A percentile compares a stretch with the other conserved stretches of the same genome.
These are phyloP conservation scores for Chydorus sphaericus DNA, from an alignment of 2,888 invertebrate species.

Conservation along the genomic window DNA sequence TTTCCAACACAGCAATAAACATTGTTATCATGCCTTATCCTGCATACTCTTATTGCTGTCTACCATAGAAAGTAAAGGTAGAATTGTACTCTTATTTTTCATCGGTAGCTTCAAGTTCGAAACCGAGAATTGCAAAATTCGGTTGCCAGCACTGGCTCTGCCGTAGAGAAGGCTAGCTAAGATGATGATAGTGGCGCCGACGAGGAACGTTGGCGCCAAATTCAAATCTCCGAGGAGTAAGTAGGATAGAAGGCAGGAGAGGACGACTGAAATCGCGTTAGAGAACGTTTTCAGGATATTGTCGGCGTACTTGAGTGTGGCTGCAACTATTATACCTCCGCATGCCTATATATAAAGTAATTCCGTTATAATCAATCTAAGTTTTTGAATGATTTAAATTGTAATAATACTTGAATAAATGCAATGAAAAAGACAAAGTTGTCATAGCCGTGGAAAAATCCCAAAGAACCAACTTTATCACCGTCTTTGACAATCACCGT, in stretches of 20 bases:
- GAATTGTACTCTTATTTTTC: too few species aligned
- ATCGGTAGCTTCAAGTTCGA: too few species aligned
- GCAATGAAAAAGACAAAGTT: background rate
- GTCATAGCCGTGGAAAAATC: background rate
- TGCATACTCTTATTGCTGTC: too few species aligned
- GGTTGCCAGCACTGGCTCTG: too few species aligned
- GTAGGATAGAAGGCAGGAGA: background rate
- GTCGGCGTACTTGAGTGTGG: background rate
- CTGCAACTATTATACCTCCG: background rate
- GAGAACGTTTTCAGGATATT: constrained; percentile 3
- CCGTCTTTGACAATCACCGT: background rate
- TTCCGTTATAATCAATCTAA: background rate
- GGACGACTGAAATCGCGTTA: background rate
- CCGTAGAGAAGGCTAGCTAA: background rate
- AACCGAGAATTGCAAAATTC: too few species aligned
- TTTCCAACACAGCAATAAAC: too few species aligned
- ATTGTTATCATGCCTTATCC: too few species aligned
- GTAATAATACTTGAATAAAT: background rate
- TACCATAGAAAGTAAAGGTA: too few species aligned
- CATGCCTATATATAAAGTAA: background rate
- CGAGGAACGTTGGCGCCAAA: background rate
- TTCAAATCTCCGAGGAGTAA: background rate
- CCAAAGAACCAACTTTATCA: background rate
- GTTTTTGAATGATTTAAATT: background rate
- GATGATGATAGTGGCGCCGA: background rate